Percentiles rank a stretch among this genome's conserved stretches.
phyloP scores from a whole-genome alignment of 2,113 vertebrate genomes.

The Myodes glareolus region DNA sequence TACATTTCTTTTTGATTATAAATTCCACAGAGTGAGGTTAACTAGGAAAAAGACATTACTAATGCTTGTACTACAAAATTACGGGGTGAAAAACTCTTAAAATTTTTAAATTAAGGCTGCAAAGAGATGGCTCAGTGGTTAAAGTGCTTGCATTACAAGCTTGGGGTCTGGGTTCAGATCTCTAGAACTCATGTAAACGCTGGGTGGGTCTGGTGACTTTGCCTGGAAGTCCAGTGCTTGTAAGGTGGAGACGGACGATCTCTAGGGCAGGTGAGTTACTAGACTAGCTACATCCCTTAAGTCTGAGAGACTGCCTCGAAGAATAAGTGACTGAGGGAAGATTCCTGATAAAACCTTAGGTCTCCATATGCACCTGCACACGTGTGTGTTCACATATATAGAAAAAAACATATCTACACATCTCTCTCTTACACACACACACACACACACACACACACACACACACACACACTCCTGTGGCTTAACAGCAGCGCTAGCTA shows the following conservation, averaged over 20 bases:
- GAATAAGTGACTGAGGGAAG: background rate
- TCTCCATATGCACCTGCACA: background rate
- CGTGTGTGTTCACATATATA: background rate
- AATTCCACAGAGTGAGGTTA: background rate
- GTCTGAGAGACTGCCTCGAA: background rate
- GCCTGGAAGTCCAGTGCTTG: background rate
- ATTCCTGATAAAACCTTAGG: background rate
- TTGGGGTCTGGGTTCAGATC: background rate
- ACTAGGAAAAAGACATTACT: slow-evolving; percentile 1
- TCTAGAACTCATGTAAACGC: background rate
- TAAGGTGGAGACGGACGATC: background rate
- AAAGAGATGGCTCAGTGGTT: background rate
- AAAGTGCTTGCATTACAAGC: background rate
- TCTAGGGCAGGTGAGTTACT: background rate
- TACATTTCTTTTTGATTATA: slow-evolving; percentile 43
- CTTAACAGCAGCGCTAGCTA: slow-evolving; percentile 1
- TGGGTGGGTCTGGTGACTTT: background rate
- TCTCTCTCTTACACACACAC: background rate
- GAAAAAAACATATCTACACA: background rate
- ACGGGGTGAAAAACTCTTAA: background rate
- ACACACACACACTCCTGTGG: background rate
- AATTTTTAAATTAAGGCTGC: background rate
- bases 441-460: background rate
- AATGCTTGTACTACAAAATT: slow-evolving; percentile 7
- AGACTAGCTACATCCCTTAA: background rate